phyloP scores from a whole-genome alignment of 2,888 invertebrate species.

The Noctuana brunneofusca region DNA sequence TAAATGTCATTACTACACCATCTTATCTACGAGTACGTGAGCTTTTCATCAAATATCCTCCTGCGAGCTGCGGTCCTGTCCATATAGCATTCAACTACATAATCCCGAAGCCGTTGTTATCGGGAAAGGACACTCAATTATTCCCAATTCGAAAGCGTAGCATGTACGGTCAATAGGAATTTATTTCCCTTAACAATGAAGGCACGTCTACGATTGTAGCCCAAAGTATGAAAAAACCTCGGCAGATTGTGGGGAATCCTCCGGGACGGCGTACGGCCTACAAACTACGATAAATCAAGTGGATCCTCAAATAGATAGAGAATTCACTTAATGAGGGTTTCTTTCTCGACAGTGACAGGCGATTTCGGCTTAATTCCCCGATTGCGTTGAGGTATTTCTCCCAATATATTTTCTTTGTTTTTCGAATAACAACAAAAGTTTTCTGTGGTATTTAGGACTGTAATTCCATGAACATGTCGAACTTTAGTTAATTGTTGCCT shows the following conservation, averaged over 20 bases:
- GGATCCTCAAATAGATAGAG: constrained; percentile 24
- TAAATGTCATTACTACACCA: too few species aligned
- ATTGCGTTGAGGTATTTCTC: constrained; percentile 2
- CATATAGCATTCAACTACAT: background rate
- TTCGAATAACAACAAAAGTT: background rate
- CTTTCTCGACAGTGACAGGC: constrained; percentile 18
- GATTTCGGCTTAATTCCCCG: constrained; percentile 20
- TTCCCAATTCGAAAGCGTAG: constrained; percentile 19
- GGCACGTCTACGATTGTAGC: constrained; percentile 26
- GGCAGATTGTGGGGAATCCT: constrained; percentile 13
- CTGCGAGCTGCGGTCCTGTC: too few species aligned
- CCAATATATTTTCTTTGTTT: constrained; percentile 17
- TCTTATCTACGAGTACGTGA: constrained; percentile 5
- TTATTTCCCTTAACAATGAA: constrained; percentile 18
- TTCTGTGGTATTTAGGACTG: background rate
- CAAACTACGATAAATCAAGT: constrained; percentile 28
- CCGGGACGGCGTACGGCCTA: constrained; percentile 10
- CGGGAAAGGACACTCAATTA: constrained; percentile 21
- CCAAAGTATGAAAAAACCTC: constrained; percentile 27
- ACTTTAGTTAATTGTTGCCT: too few species aligned
- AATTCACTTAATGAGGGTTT: constrained; percentile 27
- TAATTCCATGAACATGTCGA: background rate
- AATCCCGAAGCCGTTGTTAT: background rate
- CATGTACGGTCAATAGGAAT: constrained; percentile 29
- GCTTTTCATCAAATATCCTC: constrained; percentile 1